Evolutionary conservation across 2,888 invertebrate species (phyloP).

Genomic region (Agonopterix subpropinquella): DNA sequence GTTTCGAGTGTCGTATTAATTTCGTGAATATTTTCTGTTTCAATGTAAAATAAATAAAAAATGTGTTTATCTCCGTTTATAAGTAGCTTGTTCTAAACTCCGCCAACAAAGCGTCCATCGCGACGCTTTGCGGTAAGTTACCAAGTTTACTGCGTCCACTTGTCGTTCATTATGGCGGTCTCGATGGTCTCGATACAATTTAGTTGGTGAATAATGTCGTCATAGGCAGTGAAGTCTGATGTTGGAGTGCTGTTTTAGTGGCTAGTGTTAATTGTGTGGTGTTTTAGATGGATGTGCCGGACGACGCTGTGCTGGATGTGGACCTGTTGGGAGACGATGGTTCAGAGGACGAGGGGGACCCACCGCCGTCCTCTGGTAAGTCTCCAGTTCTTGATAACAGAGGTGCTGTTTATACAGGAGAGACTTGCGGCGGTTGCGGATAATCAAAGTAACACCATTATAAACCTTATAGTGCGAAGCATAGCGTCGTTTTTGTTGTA

Average conservation of each 20-base stretch:
- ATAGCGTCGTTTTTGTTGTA: too few species aligned
- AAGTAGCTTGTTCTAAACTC: slow-evolving; percentile 46
- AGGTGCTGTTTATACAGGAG: too few species aligned
- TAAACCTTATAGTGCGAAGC: too few species aligned
- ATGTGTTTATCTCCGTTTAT: slow-evolving; percentile 45
- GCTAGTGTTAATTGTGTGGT: slow-evolving; percentile 11
- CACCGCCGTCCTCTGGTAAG: slow-evolving; percentile 73
- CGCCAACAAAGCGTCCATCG: slow-evolving; percentile 54
- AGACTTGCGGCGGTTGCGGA: too few species aligned
- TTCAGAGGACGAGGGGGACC: slow-evolving; percentile 85
- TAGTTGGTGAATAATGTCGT: slow-evolving; percentile 40
- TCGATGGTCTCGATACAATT: slow-evolving; percentile 35
- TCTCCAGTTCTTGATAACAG: slow-evolving; percentile 15
- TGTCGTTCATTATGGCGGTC: slow-evolving; percentile 74
- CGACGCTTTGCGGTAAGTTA: slow-evolving; percentile 65
- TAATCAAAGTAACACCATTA: too few species aligned
- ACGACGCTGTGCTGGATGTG: slow-evolving; percentile 77
- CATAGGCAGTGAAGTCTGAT: slow-evolving; percentile 22
- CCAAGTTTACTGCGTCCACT: slow-evolving; percentile 48
- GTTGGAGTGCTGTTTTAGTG: slow-evolving; percentile 8
- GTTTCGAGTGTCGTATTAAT: slow-evolving; percentile 27
- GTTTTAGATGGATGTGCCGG: slow-evolving; percentile 69
- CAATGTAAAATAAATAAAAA: slow-evolving; percentile 43
- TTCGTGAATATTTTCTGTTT: slow-evolving; percentile 46
- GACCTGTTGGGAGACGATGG: slow-evolving; percentile 84